Conservation (phyloP, 2,888 invertebrate species). For the Cryptocephalus primarius region DNA sequence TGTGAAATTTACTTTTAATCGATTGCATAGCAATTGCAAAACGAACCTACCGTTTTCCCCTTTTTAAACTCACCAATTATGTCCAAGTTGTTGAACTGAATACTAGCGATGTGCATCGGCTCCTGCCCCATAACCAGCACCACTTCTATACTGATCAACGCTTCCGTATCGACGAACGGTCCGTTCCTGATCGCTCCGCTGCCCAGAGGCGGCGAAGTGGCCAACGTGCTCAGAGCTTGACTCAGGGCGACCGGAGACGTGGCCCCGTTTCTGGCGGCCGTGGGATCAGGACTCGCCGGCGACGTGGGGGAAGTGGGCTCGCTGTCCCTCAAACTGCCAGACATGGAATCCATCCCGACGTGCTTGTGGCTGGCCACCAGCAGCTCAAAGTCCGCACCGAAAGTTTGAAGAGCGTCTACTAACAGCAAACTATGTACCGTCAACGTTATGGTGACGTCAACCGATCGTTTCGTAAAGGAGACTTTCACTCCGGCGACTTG, state of each 20-base stretch:
- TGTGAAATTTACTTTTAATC: too few relatives aligned
- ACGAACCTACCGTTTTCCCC: too few relatives aligned
- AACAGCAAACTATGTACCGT: constrained; percentile 86
- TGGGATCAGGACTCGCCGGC: constrained; percentile 61
- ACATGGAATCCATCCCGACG: constrained; percentile 88
- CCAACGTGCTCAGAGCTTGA: constrained; percentile 41
- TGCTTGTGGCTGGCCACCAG: constrained; percentile 91
- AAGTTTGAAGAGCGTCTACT: constrained; percentile 91
- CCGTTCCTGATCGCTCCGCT: constrained; percentile 15
- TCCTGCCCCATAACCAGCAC: constrained; percentile 49
- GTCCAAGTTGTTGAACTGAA: constrained; percentile 89
- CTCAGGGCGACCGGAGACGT: constrained; percentile 46
- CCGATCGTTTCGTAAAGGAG: constrained; percentile 60
- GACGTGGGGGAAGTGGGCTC: constrained; percentile 84
- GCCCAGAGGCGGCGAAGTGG: constrained; percentile 27
- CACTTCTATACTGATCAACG: constrained; percentile 71
- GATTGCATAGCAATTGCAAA: too few relatives aligned
- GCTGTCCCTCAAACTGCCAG: constrained; percentile 84
- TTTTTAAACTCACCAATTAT: constrained; percentile 59
- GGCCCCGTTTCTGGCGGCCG: constrained; percentile 21
- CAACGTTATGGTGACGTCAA: constrained; percentile 66
- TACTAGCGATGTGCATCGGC: constrained; percentile 62
- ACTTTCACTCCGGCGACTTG: constrained; percentile 83
- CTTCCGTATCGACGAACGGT: constrained; percentile 47
- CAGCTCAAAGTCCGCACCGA: constrained; percentile 90